Conservation (phyloP, 2,797 vertebrate genomes). For the Limnodromus scolopaceus region DNA sequence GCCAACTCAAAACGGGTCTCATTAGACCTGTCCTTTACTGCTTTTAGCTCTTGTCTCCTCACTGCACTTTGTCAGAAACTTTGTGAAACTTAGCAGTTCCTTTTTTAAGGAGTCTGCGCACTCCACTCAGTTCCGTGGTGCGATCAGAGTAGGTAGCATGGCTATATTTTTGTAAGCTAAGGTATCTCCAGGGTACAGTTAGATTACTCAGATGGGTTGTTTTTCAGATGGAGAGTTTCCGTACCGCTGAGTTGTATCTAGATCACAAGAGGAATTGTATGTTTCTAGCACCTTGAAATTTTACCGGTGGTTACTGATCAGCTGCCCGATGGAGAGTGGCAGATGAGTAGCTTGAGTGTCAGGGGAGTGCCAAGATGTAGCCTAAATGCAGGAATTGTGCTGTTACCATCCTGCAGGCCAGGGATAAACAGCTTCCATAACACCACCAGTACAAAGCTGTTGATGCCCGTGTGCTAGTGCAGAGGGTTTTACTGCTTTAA, state of each 20-base stretch:
- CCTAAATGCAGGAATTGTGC: not conserved
- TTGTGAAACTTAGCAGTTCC: not conserved
- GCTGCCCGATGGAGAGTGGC: not conserved
- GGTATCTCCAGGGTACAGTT: accelerated
- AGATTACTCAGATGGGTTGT: not conserved
- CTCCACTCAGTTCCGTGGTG: not conserved
- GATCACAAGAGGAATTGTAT: not conserved
- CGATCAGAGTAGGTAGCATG: accelerated
- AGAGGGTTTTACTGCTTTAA: not conserved
- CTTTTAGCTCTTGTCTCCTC: not conserved
- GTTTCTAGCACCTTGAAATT: not conserved
- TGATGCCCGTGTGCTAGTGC: not conserved
- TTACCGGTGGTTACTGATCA: not conserved
- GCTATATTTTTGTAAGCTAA: not conserved
- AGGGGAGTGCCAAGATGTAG: not conserved
- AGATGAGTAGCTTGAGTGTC: too few relatives aligned
- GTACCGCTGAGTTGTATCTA: not conserved
- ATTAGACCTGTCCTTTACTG: not conserved
- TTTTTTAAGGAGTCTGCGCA: not conserved
- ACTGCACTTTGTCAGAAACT: not conserved
- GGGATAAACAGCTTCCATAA: not conserved
- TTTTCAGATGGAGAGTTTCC: not conserved
- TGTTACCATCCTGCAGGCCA: not conserved
- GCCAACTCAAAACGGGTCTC: not conserved
- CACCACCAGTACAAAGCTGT: too few relatives aligned